Percentiles rank a stretch among this genome's conserved stretches.
These are phyloP conservation scores for Axinella damicornis DNA, from an alignment of 37 sponge, comb jelly and placozoan species.

Conservation along the genomic window DNA sequence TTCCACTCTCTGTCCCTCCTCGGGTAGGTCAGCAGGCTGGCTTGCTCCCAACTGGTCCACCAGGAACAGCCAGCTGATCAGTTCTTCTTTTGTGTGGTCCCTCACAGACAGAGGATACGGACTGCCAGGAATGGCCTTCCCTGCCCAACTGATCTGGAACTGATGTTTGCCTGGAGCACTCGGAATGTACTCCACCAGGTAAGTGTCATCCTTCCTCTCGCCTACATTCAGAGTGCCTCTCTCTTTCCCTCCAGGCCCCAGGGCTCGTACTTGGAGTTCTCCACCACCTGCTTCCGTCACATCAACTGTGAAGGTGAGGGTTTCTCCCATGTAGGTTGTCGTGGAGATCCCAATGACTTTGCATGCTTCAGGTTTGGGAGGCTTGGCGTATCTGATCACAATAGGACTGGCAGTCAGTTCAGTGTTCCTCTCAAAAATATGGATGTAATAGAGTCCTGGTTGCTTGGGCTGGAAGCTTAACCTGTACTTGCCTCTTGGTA, in stretches of 20 bases:
- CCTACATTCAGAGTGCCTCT: neutral
- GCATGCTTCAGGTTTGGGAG: slow-evolving; percentile 56
- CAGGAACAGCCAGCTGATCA: slow-evolving; percentile 26
- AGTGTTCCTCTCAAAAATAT: slow-evolving; percentile 43
- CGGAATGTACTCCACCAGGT: slow-evolving; percentile 31
- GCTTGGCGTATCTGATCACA: slow-evolving; percentile 55
- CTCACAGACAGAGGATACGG: slow-evolving; percentile 53
- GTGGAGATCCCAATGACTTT: slow-evolving; percentile 15
- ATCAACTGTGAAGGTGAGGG: slow-evolving; percentile 55
- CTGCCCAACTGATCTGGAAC: slow-evolving; percentile 44
- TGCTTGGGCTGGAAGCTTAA: slow-evolving; percentile 43
- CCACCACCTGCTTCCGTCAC: slow-evolving; percentile 61
- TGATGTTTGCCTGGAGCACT: slow-evolving; percentile 3
- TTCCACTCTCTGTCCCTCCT: neutral
- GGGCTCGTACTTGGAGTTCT: slow-evolving; percentile 21
- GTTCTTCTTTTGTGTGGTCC: slow-evolving; percentile 24
- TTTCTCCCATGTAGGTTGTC: slow-evolving; percentile 31
- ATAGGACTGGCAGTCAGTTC: slow-evolving; percentile 75
- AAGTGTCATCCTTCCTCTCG: slow-evolving; percentile 27
- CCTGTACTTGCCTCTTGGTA: slow-evolving; percentile 32
- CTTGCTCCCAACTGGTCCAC: neutral
- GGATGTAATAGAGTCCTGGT: slow-evolving; percentile 53
- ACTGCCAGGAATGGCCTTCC: slow-evolving; percentile 59
- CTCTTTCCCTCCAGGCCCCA: slow-evolving; percentile 14
- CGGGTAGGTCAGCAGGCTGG: slow-evolving; percentile 10